Evolutionary conservation across 2,888 invertebrate species (phyloP), one percentile per base, ranked within the genome.

Genomic region (Acronicta aceris): DNA sequence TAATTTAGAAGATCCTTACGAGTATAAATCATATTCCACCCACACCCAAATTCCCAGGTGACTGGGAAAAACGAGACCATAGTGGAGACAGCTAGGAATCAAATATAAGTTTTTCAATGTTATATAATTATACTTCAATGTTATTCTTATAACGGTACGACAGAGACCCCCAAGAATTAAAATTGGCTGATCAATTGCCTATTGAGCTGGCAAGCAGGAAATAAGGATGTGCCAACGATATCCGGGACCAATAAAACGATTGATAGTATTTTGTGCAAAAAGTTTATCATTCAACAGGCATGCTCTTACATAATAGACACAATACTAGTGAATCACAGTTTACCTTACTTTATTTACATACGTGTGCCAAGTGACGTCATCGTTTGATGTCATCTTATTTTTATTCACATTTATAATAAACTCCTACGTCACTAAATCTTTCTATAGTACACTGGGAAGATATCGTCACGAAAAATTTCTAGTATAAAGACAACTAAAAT

Each of bases 221-320:
- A 21, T 16, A 17, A 7, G 1, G 25, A n/a, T 3, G 17, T 21
- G 25, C 8, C 47, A 17, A 33, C 16, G 17, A 49, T 4, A 8
- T 61, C 71, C 45, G 42, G 59, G 49, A 67, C 43, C 8, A 64
- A 56, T 50, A 49, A 62, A 65, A 61, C 53, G 9, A 59, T 33
- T 48, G 52, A 57, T 38, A 50, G 43, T 41, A 38, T 67, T 67
- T 65, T 59, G 59, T 75, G 73, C 77, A 81, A 77, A 30, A 81
- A 79, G 83, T 80, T 86, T 54, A 65, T 66, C 74, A 78, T 81
- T 73, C 76, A 81, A 83, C 71, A 65, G 58, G 71, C 75, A 83
- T 76, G 68, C 71, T 60, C 73, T 60, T 47, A 53, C 59, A 33
- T 65, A 65, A 65, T 55, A 42, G 42, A 54, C 64, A 73, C 64